Conservation (phyloP, 2,113 vertebrate species). For the Rhabdornis inornatus region DNA sequence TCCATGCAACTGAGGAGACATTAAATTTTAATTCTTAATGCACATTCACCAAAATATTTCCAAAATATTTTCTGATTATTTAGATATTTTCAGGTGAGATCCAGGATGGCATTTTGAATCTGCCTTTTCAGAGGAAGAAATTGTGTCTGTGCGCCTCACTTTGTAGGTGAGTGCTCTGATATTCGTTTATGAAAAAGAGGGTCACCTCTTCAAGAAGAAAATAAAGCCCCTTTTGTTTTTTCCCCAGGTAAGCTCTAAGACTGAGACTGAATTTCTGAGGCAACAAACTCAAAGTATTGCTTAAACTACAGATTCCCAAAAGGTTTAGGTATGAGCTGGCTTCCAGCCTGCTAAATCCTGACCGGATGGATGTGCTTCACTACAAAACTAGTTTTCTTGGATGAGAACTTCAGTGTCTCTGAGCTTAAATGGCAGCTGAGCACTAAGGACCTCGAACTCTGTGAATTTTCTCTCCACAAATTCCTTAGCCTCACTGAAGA, state of each 20-base stretch:
- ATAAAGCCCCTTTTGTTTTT: not conserved
- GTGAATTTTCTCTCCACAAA: not conserved
- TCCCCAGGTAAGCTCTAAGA: not conserved
- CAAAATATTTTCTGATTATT: not conserved
- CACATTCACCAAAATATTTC: not conserved
- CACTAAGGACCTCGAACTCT: not conserved
- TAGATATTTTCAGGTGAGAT: not conserved
- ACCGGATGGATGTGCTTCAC: not conserved
- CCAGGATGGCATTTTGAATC: not conserved
- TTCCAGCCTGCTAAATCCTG: not conserved
- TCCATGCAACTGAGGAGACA: not conserved
- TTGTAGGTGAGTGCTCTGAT: not conserved
- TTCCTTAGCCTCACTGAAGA: not conserved
- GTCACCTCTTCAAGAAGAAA: not conserved
- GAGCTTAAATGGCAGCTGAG: not conserved
- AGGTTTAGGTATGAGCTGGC: not conserved
- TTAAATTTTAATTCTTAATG: not conserved
- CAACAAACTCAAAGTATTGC: not conserved
- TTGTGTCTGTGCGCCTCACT: accelerated
- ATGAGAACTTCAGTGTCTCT: not conserved
- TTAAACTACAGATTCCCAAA: not conserved
- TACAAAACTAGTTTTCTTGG: not conserved
- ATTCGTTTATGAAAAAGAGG: not conserved
- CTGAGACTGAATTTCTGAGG: not conserved
- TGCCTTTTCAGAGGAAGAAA: not conserved